Evolutionary conservation across 2,888 invertebrate species (phyloP), one percentile per base, ranked within the genome.

Genomic region (Phaonia tiefii): DNA sequence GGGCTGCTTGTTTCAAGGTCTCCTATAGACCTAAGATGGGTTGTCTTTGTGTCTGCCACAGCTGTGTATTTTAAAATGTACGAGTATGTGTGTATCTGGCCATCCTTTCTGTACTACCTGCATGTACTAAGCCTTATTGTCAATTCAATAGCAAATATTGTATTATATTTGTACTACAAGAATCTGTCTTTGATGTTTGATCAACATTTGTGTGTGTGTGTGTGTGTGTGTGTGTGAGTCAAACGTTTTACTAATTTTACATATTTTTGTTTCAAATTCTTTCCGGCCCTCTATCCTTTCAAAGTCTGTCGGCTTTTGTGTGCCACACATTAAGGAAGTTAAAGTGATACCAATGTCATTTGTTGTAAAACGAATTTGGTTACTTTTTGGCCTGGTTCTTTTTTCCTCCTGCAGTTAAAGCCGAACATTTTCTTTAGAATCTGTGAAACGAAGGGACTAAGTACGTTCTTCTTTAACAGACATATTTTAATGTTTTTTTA

Each of bases 401-500:
- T 31, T 31, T 31, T 31, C 31, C 8, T 31, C 31, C 8, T 31
- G 3, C 31, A 31, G 8, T 5, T 31, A 31, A 5, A 31, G 4
- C 31, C 4, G 31, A 5, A 31, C 22, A 22, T 22, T 51, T 20
- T 20, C 51, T 51, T 22, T 3, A 11, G 51, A 65, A 65, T 44
- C 26, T 65, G 65, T 65, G 44, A 39, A 67, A 67, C 26, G 5
- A 31, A 25, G 17, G 51, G 37, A 67, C 31, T 39, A 15, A 69
- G n/a, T 13, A 42, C 54, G 26, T 26, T 26, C 56, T 25, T 13
- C 26, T 26, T 1, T 11, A 54, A 25, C 42, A 42, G 56, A 13
- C 17, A 60, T 60, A 7, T 66, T 56, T 66, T 26, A 71, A 44
- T 44, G 54, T 71, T 71, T 60, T 49, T 72, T 66, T 66, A 85